Percentiles rank a stretch among this genome's conserved stretches.
Evolutionary conservation across 1,140 invertebrate species (phyloP).

Genomic region (Lordiphosa stackelbergi): DNA sequence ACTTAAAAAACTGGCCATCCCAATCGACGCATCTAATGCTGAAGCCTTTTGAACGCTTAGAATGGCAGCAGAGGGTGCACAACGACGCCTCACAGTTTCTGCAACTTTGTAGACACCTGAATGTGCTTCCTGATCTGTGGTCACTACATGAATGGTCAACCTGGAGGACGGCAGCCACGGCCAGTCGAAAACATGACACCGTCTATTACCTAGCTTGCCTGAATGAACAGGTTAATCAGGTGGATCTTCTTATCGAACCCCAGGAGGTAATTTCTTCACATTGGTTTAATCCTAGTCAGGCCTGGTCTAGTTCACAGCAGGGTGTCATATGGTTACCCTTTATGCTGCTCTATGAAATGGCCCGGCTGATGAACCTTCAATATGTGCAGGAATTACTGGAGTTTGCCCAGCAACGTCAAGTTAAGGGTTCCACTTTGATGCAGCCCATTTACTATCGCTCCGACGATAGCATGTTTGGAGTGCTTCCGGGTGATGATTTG

Average conservation of each 20-base stretch:
- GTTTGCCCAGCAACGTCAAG: slow-evolving; percentile 45
- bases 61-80: slow-evolving; percentile 79
- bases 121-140: slow-evolving; percentile 90
- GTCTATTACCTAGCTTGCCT: slow-evolving; percentile 86
- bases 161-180: slow-evolving; percentile 86
- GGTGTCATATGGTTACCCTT: slow-evolving; percentile 83
- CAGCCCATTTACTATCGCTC: slow-evolving; percentile 77
- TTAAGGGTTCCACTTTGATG: slow-evolving; percentile 72
- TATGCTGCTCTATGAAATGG: slow-evolving; percentile 78
- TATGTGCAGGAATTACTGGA: slow-evolving; percentile 74
- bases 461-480: slow-evolving; percentile 61
- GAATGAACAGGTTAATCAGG: slow-evolving; percentile 46
- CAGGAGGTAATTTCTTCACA: slow-evolving; percentile 44
- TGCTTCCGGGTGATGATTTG: slow-evolving; percentile 76
- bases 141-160: slow-evolving; percentile 89
- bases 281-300: slow-evolving; percentile 41
- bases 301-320: slow-evolving; percentile 78
- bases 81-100: slow-evolving; percentile 85
- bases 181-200: slow-evolving; percentile 83
- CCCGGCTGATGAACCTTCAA: slow-evolving; percentile 76
- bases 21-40: slow-evolving; percentile 11
- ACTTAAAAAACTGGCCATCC: slow-evolving; percentile 1
- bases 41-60: slow-evolving; percentile 23
- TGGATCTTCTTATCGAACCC: slow-evolving; percentile 46
- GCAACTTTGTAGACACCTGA: slow-evolving; percentile 83